Base-by-base conservation (phyloP, 2,113 vertebrate genomes). In the Dascyllus trimaculatus region DNA sequence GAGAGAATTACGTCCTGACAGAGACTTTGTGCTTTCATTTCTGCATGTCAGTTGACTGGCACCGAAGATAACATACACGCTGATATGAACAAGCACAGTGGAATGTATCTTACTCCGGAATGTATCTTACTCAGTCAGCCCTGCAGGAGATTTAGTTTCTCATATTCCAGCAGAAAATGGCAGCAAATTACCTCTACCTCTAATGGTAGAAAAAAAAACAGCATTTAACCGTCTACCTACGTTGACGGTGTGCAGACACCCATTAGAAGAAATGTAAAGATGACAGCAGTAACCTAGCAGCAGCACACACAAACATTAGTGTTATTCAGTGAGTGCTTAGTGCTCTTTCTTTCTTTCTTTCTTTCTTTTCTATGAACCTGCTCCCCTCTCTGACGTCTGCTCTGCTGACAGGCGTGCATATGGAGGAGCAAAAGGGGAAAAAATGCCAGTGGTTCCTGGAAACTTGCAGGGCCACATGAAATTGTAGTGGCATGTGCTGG, bases 271-370 rank as follows among this genome's bases (percentile, higher is more conserved):
- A 69, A 83, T 68, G 57, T 72, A 70, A 84, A 85, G 76, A 29
- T 13, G 62, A 57, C 32, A 77, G 72, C 32, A 19, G 88, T 89
- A 88, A 68, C 89, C 85, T 85, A 90, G 84, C 88, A 90, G 63
- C 84, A 78, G 66, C 68, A 81, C 64, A 88, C 70, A 85, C 82
- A 90, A 78, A 91, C 86, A 24, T 38, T 69, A n/a, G 62, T 51
- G 81, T 73, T 71, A 60, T 78, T 75, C 46, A 54, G 48, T 19
- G 45, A 81, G 25, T 46, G 43, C 69, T 58, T 56, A 68, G 35
- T 29, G 63, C 62, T 64, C 59, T 17, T n/a, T 66, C 63, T 77
- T 29, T 59, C 53, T 40, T 75, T 67, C 74, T 81, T 52, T 43
- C 32, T 69, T 69, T 52, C 18, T 35, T 62, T 66, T 68, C 38